These are phyloP conservation scores for Rhagoletis pomonella DNA, from an alignment of 1,140 invertebrate genomes.

Conservation along the genomic window DNA sequence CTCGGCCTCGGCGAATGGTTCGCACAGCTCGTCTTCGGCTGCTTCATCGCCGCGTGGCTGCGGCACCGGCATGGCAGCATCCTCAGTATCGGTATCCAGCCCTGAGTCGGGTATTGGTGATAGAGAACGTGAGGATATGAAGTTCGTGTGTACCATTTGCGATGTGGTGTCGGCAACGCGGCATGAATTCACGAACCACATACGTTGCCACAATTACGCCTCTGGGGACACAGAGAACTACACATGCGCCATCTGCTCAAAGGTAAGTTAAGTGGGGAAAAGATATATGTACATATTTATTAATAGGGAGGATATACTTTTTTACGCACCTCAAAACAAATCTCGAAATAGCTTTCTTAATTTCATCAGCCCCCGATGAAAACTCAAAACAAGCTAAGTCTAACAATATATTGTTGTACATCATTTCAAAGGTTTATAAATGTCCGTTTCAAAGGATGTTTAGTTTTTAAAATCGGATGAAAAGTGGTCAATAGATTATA, in stretches of 20 bases:
- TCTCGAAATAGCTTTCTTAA: too few species aligned
- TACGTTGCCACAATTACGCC: constrained; percentile 79
- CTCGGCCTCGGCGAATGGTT: constrained; percentile 53
- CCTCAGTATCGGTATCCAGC: constrained; percentile 63
- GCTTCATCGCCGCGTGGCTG: constrained; percentile 57
- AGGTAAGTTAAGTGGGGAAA: constrained; percentile 67
- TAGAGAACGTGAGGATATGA: constrained; percentile 70
- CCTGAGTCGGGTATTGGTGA: constrained; percentile 68
- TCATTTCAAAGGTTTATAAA: too few species aligned
- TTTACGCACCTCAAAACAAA: too few species aligned
- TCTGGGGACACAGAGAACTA: constrained; percentile 75
- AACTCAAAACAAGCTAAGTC: too few species aligned
- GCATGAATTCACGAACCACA: constrained; percentile 82
- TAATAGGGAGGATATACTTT: too few species aligned
- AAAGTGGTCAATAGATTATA: too few species aligned
- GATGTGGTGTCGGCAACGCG: constrained; percentile 77
- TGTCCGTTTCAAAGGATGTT: too few species aligned
- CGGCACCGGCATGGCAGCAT: constrained; percentile 11
- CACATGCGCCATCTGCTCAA: constrained; percentile 76
- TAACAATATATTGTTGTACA: too few species aligned
- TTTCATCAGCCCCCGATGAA: too few species aligned
- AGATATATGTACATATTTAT: not conserved
- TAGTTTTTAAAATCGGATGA: too few species aligned
- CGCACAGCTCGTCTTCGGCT: constrained; percentile 60
- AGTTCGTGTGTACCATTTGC: constrained; percentile 80